Evolutionary conservation across 35 echinoderm and acorn worm genomes (phyloP).

Genomic region (Heliocidaris tuberculata): DNA sequence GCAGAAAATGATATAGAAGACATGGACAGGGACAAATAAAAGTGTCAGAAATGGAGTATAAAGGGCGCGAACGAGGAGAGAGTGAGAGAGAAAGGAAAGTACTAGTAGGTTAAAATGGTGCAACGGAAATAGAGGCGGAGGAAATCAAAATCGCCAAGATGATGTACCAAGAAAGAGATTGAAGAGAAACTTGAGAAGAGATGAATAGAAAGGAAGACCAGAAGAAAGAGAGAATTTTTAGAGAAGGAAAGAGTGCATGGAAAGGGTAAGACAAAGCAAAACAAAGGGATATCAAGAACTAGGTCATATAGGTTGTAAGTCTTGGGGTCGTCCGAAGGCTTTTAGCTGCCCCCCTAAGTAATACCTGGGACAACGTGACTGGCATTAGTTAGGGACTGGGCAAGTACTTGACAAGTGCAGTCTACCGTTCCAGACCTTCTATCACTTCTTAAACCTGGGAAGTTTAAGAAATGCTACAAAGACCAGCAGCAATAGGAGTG

Average conservation of each 20-base stretch:
- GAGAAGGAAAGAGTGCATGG: too few species aligned
- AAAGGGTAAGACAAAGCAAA: too few species aligned
- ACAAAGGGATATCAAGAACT: too few species aligned
- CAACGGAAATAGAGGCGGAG: not conserved
- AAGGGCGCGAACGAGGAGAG: not conserved
- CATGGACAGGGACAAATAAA: not conserved
- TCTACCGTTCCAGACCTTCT: too few species aligned
- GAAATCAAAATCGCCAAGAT: not conserved
- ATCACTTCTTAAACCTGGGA: too few species aligned
- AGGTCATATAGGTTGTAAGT: too few species aligned
- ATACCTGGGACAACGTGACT: not conserved
- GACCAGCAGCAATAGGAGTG: too few species aligned
- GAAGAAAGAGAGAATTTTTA: too few species aligned
- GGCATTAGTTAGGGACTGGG: not conserved
- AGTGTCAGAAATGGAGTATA: not conserved
- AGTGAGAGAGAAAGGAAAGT: not conserved
- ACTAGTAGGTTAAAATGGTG: not conserved
- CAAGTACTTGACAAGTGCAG: not conserved
- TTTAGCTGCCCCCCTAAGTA: not conserved
- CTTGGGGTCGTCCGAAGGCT: not conserved
- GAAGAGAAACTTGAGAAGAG: too few species aligned
- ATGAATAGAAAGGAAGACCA: too few species aligned
- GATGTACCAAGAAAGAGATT: too few species aligned
- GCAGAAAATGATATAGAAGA: not conserved
- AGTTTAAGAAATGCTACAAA: too few species aligned